Base-by-base conservation (phyloP, 2,888 invertebrate genomes). In the Chouioia cunea region DNA sequence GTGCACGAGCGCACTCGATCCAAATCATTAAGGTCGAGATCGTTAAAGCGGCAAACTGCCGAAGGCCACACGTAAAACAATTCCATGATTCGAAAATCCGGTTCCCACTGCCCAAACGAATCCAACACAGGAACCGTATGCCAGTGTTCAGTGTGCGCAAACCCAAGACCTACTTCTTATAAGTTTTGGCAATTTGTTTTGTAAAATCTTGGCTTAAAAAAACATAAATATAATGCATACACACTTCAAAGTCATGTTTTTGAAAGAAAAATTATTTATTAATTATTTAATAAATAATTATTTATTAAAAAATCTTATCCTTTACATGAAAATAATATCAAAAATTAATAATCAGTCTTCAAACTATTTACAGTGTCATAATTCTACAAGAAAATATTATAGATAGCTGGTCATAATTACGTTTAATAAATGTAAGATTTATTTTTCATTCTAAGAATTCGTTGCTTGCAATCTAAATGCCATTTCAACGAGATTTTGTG, bases 21-120 rank as follows among this genome's bases (percentile, higher is more conserved):
- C 91, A 97, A 91, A 98, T 99, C 81, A 99, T 99, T 86, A 95
- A 96, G 89, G 97, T 99, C 76, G 96, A 98, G 86, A 90, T 93
- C 71, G 94, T 99, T 73, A 91, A 93, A 81, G 95, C 97, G 22
- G 88, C 89, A 22, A 95, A 96, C 79, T 97, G 97, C 84, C 92
- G 98, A 81, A 91, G 99, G 81, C 94, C 97, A 27, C 94, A 96
- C 84, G 93, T 99, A 74, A 98, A 97, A 88, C 98, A 99, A 88
- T 99, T 99, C 93, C 99, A 99, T 88, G 95, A 99, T 88, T 93
- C 96, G 74, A 93, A 91, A 86, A 97, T 99, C 87, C 91, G 91
- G 86, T 99, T 99, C 94, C 99, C 99, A 77, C 90, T 99, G 88
- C 96, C 97, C 71, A 95, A 95, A 87, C 4, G 36, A 36, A 36